Base-by-base conservation (phyloP, 2,888 invertebrate species). In the Melikaiella ostensackeni region DNA sequence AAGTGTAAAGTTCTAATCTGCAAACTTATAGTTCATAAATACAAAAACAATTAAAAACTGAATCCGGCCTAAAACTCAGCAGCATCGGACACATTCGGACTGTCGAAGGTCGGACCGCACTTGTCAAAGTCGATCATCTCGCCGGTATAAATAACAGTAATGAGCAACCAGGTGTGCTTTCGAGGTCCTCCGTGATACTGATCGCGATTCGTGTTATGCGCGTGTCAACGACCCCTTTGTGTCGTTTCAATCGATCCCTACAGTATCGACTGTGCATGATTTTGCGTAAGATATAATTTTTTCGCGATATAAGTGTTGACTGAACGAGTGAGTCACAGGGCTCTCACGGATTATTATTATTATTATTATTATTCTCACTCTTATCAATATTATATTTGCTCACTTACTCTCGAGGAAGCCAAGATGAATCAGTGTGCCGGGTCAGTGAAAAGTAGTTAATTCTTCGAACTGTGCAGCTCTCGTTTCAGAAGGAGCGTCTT, bases 111-210 rank as follows among this genome's bases (percentile, higher is more conserved):
- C 70, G 70, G 11, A n/a, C n/a, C 30, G 9, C 27, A 46, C 50
- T 70, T 70, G 70, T 50, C 50, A 70, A 50, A 70, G 50, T 50
- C 27, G 50, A 30, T 70, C 70, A 70, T 70, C 30, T 4, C 50
- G 70, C 70, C 70, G 21, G 50, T 70, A 42, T 64, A 64, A 64
- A 64, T 64, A 64, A 64, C 64, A 64, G 64, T 70, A 50, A 70
- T 70, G 70, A 50, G 46, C 27, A 70, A 46, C 19, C 66, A 70
- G 50, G 70, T 70, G 70, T 70, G 30, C 70, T 70, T 66, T 66
- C 27, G 66, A 66, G 66, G 66, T 19, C 66, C 66, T 66, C 27
- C 19, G 19, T 4, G 66, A 66, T 66, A 66, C 70, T 70, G 70
- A 70, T 70, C n/a, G 50, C 27, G 27, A 70, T 70, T 70, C n/a